Conservation (phyloP, 2,888 invertebrate genomes). For the Iphiclides podalirius region DNA sequence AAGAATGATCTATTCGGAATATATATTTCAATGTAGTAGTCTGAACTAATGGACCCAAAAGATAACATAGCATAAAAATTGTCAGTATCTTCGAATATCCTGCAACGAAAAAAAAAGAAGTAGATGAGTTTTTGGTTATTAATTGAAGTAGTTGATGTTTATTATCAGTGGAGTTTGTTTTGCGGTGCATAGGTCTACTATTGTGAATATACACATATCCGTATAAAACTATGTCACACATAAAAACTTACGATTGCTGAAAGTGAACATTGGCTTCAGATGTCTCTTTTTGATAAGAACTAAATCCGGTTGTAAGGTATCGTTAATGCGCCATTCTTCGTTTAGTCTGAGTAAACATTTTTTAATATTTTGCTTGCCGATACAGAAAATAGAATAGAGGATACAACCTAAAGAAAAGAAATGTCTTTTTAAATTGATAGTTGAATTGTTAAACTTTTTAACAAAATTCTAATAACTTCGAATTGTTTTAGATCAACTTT, state of each 20-base stretch:
- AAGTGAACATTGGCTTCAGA: constrained; percentile 2
- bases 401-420: constrained; percentile 2
- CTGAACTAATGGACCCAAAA: background rate
- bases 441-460: no score
- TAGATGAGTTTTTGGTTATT: background rate
- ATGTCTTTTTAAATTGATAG: background rate
- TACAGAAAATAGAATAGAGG: constrained; percentile 7
- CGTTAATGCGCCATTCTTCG: constrained; percentile 12
- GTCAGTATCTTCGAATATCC: background rate
- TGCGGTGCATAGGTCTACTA: no score
- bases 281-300: constrained; percentile 10
- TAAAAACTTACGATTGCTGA: constrained; percentile 11
- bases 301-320: constrained; percentile 3
- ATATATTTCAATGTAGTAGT: background rate
- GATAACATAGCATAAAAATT: background rate
- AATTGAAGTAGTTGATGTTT: no score
- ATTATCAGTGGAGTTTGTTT: no score
- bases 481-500: no score
- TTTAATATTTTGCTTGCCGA: constrained; percentile 2
- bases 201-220: no score
- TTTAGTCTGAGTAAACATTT: constrained; percentile 9
- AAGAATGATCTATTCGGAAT: background rate
- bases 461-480: no score
- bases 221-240: no score
- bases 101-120: background rate